Conservation (phyloP, 2,888 invertebrate genomes). For the Altica lythri region DNA sequence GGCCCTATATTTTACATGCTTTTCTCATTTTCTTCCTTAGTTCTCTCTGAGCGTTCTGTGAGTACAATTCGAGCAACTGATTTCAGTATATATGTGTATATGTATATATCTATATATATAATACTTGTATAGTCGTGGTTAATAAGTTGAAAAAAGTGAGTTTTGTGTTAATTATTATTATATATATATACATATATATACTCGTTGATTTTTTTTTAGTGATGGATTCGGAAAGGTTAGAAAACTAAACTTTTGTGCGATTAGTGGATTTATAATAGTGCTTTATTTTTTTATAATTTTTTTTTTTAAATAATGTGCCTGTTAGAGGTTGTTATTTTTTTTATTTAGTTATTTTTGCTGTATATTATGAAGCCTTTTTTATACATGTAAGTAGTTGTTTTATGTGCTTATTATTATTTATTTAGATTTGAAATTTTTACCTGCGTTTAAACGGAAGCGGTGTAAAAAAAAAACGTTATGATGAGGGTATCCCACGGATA, state of each 20-base stretch:
- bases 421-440: no score
- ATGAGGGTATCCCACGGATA: no score
- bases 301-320: conserved; percentile 24
- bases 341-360: conserved; percentile 13
- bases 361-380: conserved; percentile 12
- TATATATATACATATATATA: no score
- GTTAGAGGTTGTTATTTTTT: conserved; percentile 11
- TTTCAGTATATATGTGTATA: no score
- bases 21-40: conserved; percentile 28
- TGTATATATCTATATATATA: no score
- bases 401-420: no score
- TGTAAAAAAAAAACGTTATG: no score
- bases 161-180: no score
- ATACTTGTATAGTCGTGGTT: no score
- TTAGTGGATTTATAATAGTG: conserved; percentile 26
- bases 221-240: conserved; percentile 3
- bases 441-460: no score
- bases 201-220: no score
- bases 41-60: conserved; percentile 6
- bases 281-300: conserved; percentile 27
- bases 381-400: conserved; percentile 1
- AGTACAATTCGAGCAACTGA: conserved; percentile 1
- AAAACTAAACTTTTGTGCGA: conserved; percentile 14
- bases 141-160: no score
- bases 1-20: conserved; percentile 36